A percentile compares a stretch with the other conserved stretches of the same genome.
These are phyloP conservation scores for Xenopus laevis DNA, from an alignment of 2,113 vertebrate species.

Conservation along the genomic window DNA sequence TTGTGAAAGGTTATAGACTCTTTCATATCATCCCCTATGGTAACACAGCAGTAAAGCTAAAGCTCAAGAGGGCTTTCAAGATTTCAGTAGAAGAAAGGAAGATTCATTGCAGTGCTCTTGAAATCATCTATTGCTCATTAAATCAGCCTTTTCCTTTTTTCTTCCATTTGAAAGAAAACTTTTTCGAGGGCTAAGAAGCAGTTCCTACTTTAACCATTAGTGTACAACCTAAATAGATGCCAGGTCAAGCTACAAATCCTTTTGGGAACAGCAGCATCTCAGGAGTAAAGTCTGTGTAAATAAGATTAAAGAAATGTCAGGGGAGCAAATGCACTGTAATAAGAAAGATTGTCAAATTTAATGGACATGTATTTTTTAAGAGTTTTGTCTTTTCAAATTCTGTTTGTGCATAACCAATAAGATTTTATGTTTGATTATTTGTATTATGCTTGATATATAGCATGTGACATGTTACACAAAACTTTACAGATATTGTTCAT, in stretches of 20 bases:
- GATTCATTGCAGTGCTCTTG: slow-evolving; percentile 19
- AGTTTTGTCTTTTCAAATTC: no score
- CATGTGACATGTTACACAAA: no score
- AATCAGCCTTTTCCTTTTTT: slow-evolving; percentile 22
- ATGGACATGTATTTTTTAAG: no score
- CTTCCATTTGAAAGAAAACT: slow-evolving; percentile 18
- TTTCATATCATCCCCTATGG: background rate
- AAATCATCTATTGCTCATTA: slow-evolving; percentile 41
- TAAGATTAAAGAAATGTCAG: slow-evolving; percentile 3
- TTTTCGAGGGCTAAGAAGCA: no score
- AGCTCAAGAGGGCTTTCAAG: slow-evolving; percentile 28
- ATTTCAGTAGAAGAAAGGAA: slow-evolving; percentile 24
- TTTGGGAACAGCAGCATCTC: slow-evolving; percentile 32
- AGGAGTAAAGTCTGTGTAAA: slow-evolving; percentile 12
- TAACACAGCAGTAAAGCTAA: slow-evolving; percentile 14
- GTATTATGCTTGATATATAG: no score
- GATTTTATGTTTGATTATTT: no score
- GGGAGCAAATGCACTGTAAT: background rate
- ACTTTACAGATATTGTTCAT: no score
- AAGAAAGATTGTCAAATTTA: no score
- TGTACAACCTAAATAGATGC: slow-evolving; percentile 32
- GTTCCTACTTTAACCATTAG: slow-evolving; percentile 20
- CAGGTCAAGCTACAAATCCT: slow-evolving; percentile 13
- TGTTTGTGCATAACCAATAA: no score
- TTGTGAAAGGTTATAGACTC: slow-evolving; percentile 30